phyloP scores from a whole-genome alignment of 2,888 invertebrate species.

The Chrysotoxum bicinctum region DNA sequence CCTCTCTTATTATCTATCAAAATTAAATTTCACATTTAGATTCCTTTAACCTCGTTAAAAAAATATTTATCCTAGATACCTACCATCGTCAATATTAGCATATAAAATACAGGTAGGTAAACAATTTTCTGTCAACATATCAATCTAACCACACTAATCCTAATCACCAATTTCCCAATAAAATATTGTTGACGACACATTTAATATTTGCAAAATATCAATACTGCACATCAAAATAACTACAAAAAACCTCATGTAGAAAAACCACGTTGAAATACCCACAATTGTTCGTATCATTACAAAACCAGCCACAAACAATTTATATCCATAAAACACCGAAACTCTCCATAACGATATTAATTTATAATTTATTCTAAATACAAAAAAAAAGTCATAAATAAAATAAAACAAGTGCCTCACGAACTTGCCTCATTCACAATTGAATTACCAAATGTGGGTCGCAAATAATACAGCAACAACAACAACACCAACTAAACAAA shows the following conservation, averaged over 20 bases:
- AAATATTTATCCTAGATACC: background rate
- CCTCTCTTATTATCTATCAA: no score
- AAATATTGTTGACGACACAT: slow-evolving; percentile 34
- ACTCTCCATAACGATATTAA: slow-evolving; percentile 13
- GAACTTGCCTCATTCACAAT: slow-evolving; percentile 66
- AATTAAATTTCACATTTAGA: no score
- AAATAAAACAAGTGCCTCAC: slow-evolving; percentile 64
- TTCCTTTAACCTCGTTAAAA: no score
- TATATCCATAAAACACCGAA: slow-evolving; percentile 4
- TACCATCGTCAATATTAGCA: no score
- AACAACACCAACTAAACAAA: background rate
- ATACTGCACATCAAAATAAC: background rate
- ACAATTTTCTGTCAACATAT: background rate
- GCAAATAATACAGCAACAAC: slow-evolving; percentile 18
- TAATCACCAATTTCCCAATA: slow-evolving; percentile 11
- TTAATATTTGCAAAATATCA: background rate
- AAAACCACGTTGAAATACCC: background rate
- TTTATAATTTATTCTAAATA: slow-evolving; percentile 32
- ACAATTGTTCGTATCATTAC: background rate
- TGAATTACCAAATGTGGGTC: slow-evolving; percentile 68
- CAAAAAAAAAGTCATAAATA: slow-evolving; percentile 23
- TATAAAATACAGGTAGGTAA: background rate
- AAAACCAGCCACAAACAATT: slow-evolving; percentile 9
- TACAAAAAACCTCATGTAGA: background rate
- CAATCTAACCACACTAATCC: slow-evolving; percentile 14